Base-by-base conservation (phyloP, 2,797 vertebrate species). In the Phataginus tetradactyla region DNA sequence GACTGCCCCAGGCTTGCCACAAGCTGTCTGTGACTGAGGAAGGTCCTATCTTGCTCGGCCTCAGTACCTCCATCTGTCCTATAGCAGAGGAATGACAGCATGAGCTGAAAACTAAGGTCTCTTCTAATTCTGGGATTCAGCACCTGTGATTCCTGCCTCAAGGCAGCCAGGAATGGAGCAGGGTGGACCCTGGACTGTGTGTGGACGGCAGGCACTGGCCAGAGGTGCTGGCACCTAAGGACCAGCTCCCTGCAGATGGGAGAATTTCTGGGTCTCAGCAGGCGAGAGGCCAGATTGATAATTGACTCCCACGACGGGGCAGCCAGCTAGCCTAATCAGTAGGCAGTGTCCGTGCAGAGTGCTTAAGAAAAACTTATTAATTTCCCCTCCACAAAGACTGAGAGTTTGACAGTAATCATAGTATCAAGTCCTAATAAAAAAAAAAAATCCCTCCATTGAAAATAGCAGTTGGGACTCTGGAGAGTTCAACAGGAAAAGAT, bases 291-390 rank as follows among this genome's bases (percentile, higher is more conserved):
- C 95, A 96, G 90, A 55, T 64, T 94, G 90, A 3, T 97, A 97
- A 97, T 79, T 95, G 89, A 98, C 98, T 98, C 95, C 75, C 18
- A 9, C 96, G 2, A 2, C 5, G 0, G 69, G 92, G 83, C 37
- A 87, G 78, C 75, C 0, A 25, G 90, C 85, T 1, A 51, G 81
- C 79, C 91, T 98, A 88, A 98, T 99, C 97, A 83, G 97, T 96
- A 98, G 98, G 98, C 98, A 64, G 91, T 11, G 63, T 20, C 90
- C 21, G 95, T 96, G 91, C 85, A 75, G 91, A 98, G 96, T 95
- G 97, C 98, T 98, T 98, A 98, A 98, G 98, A 98, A 98, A 98
- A 98, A 97, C 98, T 96, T 98, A 99, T 97, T 99, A 98, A 99
- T 99, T 98, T 98, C 97, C 97, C 93, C 97, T 98, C 97, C 89